Evolutionary conservation across 2,113 vertebrate genomes (phyloP).

Genomic region (Sarotherodon lohbergeri): DNA sequence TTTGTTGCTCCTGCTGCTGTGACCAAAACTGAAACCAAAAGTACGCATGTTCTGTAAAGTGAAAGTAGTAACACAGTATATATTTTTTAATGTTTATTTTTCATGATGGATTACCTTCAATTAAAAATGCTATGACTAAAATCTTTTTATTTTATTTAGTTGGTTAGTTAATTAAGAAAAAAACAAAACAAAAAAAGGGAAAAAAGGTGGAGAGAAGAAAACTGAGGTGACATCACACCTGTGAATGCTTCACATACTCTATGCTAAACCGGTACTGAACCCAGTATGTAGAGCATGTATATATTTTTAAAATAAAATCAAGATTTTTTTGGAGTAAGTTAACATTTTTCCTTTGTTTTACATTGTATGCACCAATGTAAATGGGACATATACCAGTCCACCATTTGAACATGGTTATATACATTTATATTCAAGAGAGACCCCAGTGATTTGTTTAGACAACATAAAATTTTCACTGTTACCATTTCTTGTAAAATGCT

Average conservation of each 20-base stretch:
- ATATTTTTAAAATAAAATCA: background rate
- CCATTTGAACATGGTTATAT: background rate
- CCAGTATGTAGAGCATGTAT: rapidly evolving
- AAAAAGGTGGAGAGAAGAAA: background rate
- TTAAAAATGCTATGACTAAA: background rate
- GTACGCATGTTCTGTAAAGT: background rate
- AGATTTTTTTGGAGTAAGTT: background rate
- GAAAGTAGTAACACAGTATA: background rate
- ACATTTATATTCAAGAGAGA: background rate
- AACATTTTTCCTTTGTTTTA: background rate
- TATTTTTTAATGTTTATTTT: background rate
- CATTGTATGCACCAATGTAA: background rate
- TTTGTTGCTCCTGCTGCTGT: background rate
- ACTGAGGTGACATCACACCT: background rate
- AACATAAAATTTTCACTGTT: background rate
- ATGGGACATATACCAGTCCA: background rate
- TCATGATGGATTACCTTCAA: background rate
- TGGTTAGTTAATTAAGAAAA: background rate
- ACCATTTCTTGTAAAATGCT: background rate
- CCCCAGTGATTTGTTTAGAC: background rate
- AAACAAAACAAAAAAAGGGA: background rate
- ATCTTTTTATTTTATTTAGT: background rate
- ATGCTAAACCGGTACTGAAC: rapidly evolving
- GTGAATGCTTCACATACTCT: background rate
- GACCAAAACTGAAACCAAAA: background rate